phyloP scores from a whole-genome alignment of 2,888 invertebrate species.

The Tipula confusa region DNA sequence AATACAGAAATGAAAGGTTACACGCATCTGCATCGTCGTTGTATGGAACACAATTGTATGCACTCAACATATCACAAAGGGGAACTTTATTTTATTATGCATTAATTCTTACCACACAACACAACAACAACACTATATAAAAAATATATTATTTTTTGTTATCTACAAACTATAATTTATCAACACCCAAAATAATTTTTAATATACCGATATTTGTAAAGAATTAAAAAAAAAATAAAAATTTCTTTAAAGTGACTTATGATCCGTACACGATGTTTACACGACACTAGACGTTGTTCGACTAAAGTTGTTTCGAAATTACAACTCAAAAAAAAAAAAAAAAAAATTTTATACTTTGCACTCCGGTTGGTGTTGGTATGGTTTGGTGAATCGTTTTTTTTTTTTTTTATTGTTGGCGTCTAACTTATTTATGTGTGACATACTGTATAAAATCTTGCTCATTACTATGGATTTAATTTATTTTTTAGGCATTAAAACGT shows the following conservation, averaged over 20 bases:
- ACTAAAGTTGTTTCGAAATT: neutral
- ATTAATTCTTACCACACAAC: too few relatives aligned
- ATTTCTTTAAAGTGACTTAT: neutral
- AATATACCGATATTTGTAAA: neutral
- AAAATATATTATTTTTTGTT: neutral
- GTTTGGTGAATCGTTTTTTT: neutral
- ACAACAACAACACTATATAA: neutral
- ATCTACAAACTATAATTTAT: neutral
- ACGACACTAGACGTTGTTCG: neutral
- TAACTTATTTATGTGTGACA: neutral
- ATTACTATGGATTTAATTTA: neutral
- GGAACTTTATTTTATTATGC: too few relatives aligned
- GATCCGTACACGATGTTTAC: neutral
- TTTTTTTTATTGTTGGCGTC: neutral
- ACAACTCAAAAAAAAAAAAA: too few relatives aligned
- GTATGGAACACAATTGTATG: too few relatives aligned
- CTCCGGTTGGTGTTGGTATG: neutral
- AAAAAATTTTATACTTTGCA: neutral
- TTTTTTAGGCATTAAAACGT: neutral
- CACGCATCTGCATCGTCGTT: too few relatives aligned
- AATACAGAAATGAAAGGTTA: too few relatives aligned
- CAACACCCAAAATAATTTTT: neutral
- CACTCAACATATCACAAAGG: too few relatives aligned
- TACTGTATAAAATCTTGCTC: neutral
- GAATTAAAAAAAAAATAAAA: neutral